Evolutionary conservation across 2,797 vertebrate species (phyloP), one percentile per base, ranked within the genome.

Genomic region (Hemibagrus guttatus): DNA sequence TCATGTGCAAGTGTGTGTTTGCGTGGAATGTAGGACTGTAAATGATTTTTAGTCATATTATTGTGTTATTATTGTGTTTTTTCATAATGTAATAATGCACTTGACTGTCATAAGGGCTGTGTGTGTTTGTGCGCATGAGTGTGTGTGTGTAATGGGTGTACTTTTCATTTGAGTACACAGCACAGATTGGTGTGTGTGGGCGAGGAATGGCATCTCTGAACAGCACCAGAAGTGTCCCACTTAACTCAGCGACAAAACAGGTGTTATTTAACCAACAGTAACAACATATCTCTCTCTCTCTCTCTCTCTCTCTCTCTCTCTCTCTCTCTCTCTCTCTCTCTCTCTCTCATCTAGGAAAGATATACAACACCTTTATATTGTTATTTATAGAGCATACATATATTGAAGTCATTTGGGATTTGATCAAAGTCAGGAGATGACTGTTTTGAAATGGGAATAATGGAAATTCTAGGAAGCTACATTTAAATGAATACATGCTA

Each of bases 211-310:
- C 68, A 6, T 85, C 39, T 80, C 58, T 35, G 72, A 71, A 87
- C 68, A 88, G 86, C 88, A 88, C 39, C 89, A 87, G 83, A 83
- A 87, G 81, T n/a, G 75, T 59, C 84, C 72, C 86, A 87, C 79
- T 90, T 90, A 81, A 86, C 80, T 88, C 76, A 81, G 64, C 52
- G 52, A 81, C 74, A 81, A 83, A 81, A 80, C 64, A 80, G 78
- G 66, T 76, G 80, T 64, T 49, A 83, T 82, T 74, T 72, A 82
- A 17, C 28, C 42, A 74, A 31, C 69, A 74, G 26, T 76, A 76
- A 54, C 72, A 75, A 5, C 26, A 14, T 52, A 12, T 42, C 6
- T 46, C 17, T 14, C 42, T 21, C 61, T 54, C 63, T 54, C 58
- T 46, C 58, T 23, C 46, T 54, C 63, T 31, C 63, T 54, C 42